Evolutionary conservation across 2,113 vertebrate genomes (phyloP), one percentile per base, ranked within the genome.

Genomic region (Peromyscus californicus): DNA sequence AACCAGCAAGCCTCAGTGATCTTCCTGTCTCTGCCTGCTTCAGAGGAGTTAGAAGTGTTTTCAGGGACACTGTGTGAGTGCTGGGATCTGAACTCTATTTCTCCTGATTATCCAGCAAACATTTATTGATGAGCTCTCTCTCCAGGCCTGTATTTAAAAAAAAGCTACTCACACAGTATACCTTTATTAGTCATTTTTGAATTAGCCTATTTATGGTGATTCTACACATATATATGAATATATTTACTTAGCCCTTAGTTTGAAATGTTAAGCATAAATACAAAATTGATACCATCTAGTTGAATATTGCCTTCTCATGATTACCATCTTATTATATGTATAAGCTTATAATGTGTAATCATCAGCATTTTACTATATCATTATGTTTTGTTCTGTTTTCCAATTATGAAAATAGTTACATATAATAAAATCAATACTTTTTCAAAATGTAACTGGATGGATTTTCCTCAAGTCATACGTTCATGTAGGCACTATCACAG

Each of bases 181-280:
- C 48, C 57, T 96, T 93, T 93, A 70, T 82, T 90, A 75, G 57
- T 90, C 89, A 21, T 69, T 36, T 74, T 63, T 93, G 39, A 95
- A 33, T 63, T 93, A 79, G 24, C 16, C 26, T 93, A 70, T 93
- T 92, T 36, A 63, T 96, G 48, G 36, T 90, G 75, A 85, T 96
- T 95, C 33, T 76, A 19, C 17, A 24, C 89, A 8, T 42, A 74
- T 45, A 59, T 59, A 95, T 31, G 80, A n/a, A 51, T 45, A 51
- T 75, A 80, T 84, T 90, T 89, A 96, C 65, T 93, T 95, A 94
- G 85, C 15, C 17, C 51, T 95, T 90, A 92, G 76, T 70, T 94
- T 96, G 51, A 97, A 92, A 94, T 92, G 59, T 90, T 59, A 82
- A 89, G 85, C 92, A 65, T 59, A 78, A 87, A 95, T 95, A 90